Base-by-base conservation (phyloP, 2,113 vertebrate species). In the Triplophysa tibetana region DNA sequence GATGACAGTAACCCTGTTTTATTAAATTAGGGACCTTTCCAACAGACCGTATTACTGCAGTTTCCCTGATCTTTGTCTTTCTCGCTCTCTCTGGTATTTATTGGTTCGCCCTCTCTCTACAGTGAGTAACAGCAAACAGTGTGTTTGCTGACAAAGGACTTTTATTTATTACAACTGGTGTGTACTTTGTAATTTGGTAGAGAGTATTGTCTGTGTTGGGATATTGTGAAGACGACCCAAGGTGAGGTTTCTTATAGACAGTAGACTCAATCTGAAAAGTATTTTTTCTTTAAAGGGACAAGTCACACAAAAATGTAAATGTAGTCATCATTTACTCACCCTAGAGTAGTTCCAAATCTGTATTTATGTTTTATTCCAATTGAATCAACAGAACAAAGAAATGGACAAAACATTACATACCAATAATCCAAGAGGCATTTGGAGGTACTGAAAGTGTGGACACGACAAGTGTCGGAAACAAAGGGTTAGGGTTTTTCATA, bases 21-120 rank as follows among this genome's bases (percentile, higher is more conserved):
- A 77, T 85, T 82, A 79, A 76, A 82, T 81, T 78, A 84, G 64
- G 45, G 58, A 81, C 58, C 79, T 84, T 84, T 81, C 48, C 70
- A 45, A 23, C 79, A 79, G 65, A 19, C 43, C 69, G 74, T 78
- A 64, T n/a, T 69, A 69, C 74, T 68, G 38, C 65, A 65, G 75
- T 80, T 81, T 81, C 58, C 67, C 58, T 48, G 56, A 81, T 79
- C 70, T 70, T 58, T 76, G 38, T 17, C 50, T 69, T 48, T 80
- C 78, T 68, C 45, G 24, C 84, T 76, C 70, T 75, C 70, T 70
- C 48, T 64, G 5, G 43, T 81, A 79, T 82, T 84, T 85, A 85
- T 85, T 83, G 80, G 70, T 68, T 74, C 64, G 52, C 77, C 73
- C 33, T 67, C 83, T 70, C 58, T 1, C 1, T 33, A 19, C 16